phyloP scores from a whole-genome alignment of 2,797 vertebrate species.

The Stomatorhinus walkeri region DNA sequence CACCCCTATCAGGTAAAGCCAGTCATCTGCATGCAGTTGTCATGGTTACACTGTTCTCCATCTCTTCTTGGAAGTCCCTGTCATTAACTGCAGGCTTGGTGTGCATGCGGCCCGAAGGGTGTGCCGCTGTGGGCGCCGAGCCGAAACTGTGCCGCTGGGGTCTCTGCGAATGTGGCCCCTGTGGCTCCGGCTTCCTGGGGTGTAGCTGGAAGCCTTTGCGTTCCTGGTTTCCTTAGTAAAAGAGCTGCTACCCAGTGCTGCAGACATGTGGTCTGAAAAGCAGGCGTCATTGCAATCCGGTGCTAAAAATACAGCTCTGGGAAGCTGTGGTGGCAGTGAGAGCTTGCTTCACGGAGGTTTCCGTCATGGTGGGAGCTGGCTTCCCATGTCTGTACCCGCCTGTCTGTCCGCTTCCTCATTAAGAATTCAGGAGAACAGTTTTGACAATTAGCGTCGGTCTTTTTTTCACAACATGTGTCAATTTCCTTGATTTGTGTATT shows the following conservation, averaged over 20 bases:
- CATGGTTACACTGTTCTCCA: constrained; percentile 16
- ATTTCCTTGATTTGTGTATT: neutral
- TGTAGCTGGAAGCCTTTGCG: neutral
- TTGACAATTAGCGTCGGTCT: neutral
- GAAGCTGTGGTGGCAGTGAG: neutral
- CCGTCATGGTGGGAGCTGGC: neutral
- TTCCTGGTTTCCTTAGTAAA: neutral
- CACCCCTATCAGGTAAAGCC: neutral
- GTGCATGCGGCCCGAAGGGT: neutral
- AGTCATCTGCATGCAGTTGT: constrained; percentile 4
- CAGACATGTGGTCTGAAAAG: neutral
- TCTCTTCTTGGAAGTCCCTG: neutral
- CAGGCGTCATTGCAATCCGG: neutral
- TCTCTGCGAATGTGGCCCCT: neutral
- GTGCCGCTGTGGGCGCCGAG: neutral
- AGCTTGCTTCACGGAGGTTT: neutral
- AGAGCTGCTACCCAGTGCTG: neutral
- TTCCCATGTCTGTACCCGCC: neutral
- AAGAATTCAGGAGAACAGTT: neutral
- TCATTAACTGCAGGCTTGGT: neutral
- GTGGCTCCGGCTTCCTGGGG: neutral
- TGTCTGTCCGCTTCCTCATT: neutral
- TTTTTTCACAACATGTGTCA: neutral
- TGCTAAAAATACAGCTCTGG: neutral
- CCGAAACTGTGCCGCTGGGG: neutral